Evolutionary conservation across 2,797 vertebrate species (phyloP).

Genomic region (Parauchenoglanis punctatus): DNA sequence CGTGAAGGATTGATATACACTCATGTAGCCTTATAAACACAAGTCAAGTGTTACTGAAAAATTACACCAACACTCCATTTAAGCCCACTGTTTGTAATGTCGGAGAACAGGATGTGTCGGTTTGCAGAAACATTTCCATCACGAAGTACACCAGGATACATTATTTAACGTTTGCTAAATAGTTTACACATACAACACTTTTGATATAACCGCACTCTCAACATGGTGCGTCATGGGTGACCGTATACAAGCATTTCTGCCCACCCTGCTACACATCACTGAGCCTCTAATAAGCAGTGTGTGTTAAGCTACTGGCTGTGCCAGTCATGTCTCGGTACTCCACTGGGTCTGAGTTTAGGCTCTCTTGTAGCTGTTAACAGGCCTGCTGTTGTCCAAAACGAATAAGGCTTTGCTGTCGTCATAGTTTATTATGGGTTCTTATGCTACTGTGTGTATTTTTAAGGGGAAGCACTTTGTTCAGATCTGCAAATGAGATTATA

Average conservation of each 20-base stretch:
- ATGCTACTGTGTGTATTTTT: not conserved
- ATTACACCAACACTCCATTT: not conserved
- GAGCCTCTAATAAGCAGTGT: conserved; percentile 6
- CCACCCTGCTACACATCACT: not conserved
- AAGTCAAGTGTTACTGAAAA: not conserved
- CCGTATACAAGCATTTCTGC: not conserved
- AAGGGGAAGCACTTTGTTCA: not conserved
- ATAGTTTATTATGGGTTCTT: not conserved
- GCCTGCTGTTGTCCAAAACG: conserved; percentile 30
- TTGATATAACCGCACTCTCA: not conserved
- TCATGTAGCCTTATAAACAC: not conserved
- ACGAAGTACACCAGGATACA: not conserved
- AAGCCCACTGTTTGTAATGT: not conserved
- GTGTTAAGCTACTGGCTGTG: not conserved
- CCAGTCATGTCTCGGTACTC: conserved; percentile 9
- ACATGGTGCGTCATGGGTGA: not conserved
- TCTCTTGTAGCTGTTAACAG: not conserved
- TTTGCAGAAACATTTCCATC: not conserved
- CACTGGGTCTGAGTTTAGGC: not conserved
- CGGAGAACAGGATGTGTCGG: not conserved
- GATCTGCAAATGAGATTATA: not conserved
- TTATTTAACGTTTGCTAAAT: not conserved
- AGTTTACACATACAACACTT: not conserved
- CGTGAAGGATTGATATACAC: not conserved
- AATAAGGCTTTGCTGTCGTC: conserved; percentile 14